Percentiles rank a stretch among this genome's conserved stretches.
Evolutionary conservation across 2,888 invertebrate species (phyloP).

Genomic region (Zaprionus obscuricornis): DNA sequence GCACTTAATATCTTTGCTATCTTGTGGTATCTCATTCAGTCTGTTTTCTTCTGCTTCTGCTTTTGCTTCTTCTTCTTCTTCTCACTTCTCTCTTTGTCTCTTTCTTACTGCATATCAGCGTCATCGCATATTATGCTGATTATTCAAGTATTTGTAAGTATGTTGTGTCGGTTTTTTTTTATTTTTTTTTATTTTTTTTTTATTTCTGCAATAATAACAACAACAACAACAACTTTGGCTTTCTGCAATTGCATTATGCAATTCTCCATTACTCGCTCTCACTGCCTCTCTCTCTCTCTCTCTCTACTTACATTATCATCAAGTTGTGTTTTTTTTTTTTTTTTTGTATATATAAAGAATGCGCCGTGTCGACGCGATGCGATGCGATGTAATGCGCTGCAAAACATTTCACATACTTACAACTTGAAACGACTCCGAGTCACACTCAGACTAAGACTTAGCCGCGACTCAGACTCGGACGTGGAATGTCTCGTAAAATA

Average conservation of each 20-base stretch:
- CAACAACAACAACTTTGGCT: too few species aligned
- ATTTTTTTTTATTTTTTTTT: conserved; percentile 27
- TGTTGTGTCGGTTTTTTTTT: conserved; percentile 64
- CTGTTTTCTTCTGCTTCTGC: too few species aligned
- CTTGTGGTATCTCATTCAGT: not conserved
- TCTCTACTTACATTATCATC: conserved; percentile 61
- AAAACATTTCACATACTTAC: conserved; percentile 54
- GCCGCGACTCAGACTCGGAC: too few species aligned
- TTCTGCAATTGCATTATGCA: conserved; percentile 64
- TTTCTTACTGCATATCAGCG: conserved; percentile 20
- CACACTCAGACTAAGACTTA: too few species aligned
- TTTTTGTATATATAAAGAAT: conserved; percentile 41
- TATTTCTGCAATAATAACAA: too few species aligned
- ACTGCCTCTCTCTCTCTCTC: conserved; percentile 31
- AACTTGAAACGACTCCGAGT: too few species aligned
- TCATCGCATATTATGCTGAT: conserved; percentile 70
- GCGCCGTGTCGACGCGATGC: conserved; percentile 35
- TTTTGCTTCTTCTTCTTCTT: conserved; percentile 1
- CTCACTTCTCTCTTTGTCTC: conserved; percentile 35
- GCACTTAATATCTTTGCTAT: too few species aligned
- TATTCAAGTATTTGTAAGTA: conserved; percentile 64
- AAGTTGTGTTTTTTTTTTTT: conserved; percentile 30
- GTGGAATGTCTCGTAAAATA: too few species aligned
- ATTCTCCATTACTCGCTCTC: conserved; percentile 28
- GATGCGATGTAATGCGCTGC: too few species aligned